phyloP scores from a whole-genome alignment of 2,113 vertebrate genomes.

The Otolemur garnettii region DNA sequence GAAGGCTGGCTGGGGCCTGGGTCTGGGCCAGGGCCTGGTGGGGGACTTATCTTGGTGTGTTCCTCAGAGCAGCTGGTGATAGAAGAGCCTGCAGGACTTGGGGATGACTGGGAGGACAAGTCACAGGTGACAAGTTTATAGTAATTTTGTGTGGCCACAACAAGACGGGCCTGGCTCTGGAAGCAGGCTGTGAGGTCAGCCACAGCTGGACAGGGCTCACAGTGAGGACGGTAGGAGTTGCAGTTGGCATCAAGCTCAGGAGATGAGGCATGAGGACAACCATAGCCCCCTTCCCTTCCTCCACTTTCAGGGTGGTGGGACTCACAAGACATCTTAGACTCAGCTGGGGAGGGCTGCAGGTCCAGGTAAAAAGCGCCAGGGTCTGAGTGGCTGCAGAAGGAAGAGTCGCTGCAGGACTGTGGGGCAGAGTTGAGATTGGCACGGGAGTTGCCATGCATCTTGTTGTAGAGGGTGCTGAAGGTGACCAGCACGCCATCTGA shows the following conservation, averaged over 20 bases:
- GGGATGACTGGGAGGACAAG: constrained; percentile 97
- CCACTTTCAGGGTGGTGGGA: constrained; percentile 86
- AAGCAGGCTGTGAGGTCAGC: constrained; percentile 94
- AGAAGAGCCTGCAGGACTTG: constrained; percentile 95
- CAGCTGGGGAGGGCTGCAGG: constrained; percentile 94
- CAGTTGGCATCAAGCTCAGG: constrained; percentile 97
- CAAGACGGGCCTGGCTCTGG: constrained; percentile 96
- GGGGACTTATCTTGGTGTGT: constrained; percentile 93
- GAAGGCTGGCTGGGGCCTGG: constrained; percentile 91
- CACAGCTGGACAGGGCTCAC: constrained; percentile 87
- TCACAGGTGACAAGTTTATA: constrained; percentile 99
- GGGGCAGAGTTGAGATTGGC: constrained; percentile 93
- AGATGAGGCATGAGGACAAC: constrained; percentile 90
- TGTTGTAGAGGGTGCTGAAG: constrained; percentile 97
- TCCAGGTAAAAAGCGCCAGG: constrained; percentile 97
- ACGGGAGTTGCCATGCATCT: constrained; percentile 91
- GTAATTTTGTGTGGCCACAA: constrained; percentile 98
- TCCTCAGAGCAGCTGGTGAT: constrained; percentile 97
- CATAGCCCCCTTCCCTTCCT: constrained; percentile 86
- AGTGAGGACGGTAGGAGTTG: constrained; percentile 94
- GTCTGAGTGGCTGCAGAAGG: constrained; percentile 91
- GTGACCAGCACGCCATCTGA: constrained; percentile 97
- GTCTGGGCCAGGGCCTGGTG: constrained; percentile 87
- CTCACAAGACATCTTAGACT: constrained; percentile 90
- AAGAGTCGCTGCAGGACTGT: constrained; percentile 91